These are phyloP conservation scores for Dendrolimus pini DNA, from an alignment of 2,888 invertebrate species.

Conservation along the genomic window DNA sequence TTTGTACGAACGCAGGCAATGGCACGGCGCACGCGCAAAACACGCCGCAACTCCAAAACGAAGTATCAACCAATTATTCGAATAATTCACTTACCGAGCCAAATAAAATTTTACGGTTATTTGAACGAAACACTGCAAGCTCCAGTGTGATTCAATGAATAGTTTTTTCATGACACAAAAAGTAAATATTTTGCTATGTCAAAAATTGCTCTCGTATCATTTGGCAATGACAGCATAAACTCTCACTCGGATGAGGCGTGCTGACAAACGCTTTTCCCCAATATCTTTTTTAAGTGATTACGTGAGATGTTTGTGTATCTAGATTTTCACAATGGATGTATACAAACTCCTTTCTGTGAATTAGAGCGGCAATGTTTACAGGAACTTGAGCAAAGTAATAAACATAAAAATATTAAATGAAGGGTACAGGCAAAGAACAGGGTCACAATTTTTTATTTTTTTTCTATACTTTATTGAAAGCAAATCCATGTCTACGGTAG, in stretches of 20 bases:
- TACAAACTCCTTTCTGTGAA: not conserved
- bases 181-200: slow-evolving; percentile 26
- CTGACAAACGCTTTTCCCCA: slow-evolving; percentile 3
- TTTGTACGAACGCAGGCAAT: slow-evolving; percentile 57
- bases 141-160: slow-evolving; percentile 63
- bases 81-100: slow-evolving; percentile 58
- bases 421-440: too few species aligned
- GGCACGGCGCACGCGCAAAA: slow-evolving; percentile 62
- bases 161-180: slow-evolving; percentile 44
- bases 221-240: slow-evolving; percentile 23
- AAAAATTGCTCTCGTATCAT: slow-evolving; percentile 20
- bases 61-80: slow-evolving; percentile 45
- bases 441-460: too few species aligned
- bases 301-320: not conserved
- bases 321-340: not conserved
- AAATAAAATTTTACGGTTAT: slow-evolving; percentile 45
- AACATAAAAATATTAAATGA: too few species aligned
- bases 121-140: slow-evolving; percentile 27
- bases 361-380: not conserved
- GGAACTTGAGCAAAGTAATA: too few species aligned
- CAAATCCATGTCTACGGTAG: too few species aligned
- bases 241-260: slow-evolving; percentile 2
- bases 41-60: slow-evolving; percentile 31
- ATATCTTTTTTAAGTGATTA: not conserved
- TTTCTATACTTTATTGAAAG: too few species aligned